Base-by-base conservation (phyloP, 2,113 vertebrate species). In the Conger conger region DNA sequence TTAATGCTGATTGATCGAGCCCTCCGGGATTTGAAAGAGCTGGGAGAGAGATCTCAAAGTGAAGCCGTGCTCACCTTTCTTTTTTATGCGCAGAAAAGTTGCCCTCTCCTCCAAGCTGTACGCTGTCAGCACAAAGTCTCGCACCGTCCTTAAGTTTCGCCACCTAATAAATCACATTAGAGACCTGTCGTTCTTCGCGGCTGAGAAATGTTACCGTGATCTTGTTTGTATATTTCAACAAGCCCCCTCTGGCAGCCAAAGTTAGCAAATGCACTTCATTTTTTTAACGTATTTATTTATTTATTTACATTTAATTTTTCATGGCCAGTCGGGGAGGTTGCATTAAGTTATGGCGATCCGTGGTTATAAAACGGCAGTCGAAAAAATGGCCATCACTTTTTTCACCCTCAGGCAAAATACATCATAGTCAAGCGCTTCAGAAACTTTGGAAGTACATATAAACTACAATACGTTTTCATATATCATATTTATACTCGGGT, bases 141-240 rank as follows among this genome's bases (percentile, higher is more conserved):
- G 27, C 68, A n/a, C 6, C 33, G 18, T 45, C 63, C 33, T 42
- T 2, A 68, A 17, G 7, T 77, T 53, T 73, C 36, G 82, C 27
- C 63, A 53, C 82, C 4, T 54, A 40, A 83, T 83, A 68, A 40
- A 53, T 83, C 68, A 37, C 68, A 35, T 77, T 36, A 76, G 17
- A 20, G 36, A 33, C 68, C 8, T 16, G 50, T 42, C 30, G 3
- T 77, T 83, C 82, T 4, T 77, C 82, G 53, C 1, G 0, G 20
- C n/a, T 23, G 57, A 68, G 15, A 35, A n/a, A 38, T 57, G 0
- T 6, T 37, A 33, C 63, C 63, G 76, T 35, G 40, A 35, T 35
- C 78, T 40, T 27, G n/a, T 42, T 79, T 42, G 18, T 38, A 37
- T 73, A 33, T 57, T 42, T 76, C 63, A 40, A 2, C 42, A 40